These are phyloP conservation scores for Agrotis clavis DNA, from an alignment of 2,888 invertebrate species.

Conservation along the genomic window DNA sequence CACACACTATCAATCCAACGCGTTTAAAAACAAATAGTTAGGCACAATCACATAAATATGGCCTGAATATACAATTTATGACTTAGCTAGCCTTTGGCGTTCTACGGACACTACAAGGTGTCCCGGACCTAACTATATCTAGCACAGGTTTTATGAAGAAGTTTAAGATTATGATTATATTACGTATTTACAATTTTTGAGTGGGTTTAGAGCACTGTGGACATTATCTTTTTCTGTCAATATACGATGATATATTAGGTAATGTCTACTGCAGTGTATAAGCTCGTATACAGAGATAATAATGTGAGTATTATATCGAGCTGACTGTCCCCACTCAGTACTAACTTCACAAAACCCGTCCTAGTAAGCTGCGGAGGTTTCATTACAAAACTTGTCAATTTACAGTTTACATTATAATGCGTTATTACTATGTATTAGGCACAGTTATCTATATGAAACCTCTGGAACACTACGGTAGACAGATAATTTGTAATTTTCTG, in stretches of 20 bases:
- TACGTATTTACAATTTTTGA: slow-evolving; percentile 59
- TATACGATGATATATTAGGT: slow-evolving; percentile 9
- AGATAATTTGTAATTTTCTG: slow-evolving; percentile 47
- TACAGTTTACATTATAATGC: slow-evolving; percentile 45
- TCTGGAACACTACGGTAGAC: slow-evolving; percentile 45
- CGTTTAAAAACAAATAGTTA: slow-evolving; percentile 50
- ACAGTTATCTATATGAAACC: slow-evolving; percentile 45
- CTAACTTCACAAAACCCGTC: slow-evolving; percentile 44
- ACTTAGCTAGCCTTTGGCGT: slow-evolving; percentile 68
- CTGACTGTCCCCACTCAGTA: slow-evolving; percentile 30
- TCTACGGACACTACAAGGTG: slow-evolving; percentile 54
- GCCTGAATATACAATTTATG: slow-evolving; percentile 60
- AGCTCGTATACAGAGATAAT: slow-evolving; percentile 28
- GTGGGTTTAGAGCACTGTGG: slow-evolving; percentile 37
- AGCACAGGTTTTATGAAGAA: slow-evolving; percentile 42
- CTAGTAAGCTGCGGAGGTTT: slow-evolving; percentile 22
- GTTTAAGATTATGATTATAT: slow-evolving; percentile 28
- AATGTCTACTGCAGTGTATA: slow-evolving; percentile 15
- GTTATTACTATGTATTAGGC: slow-evolving; percentile 51
- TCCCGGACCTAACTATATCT: slow-evolving; percentile 52
- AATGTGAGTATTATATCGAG: slow-evolving; percentile 50
- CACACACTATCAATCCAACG: slow-evolving; percentile 62
- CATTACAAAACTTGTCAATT: slow-evolving; percentile 35
- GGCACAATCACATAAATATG: slow-evolving; percentile 47
- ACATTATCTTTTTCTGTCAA: slow-evolving; percentile 3